A percentile compares a stretch with the other conserved stretches of the same genome.
These are phyloP conservation scores for Halichondria panicea DNA, from an alignment of 37 sponge, comb jelly and placozoan species.

Conservation along the genomic window DNA sequence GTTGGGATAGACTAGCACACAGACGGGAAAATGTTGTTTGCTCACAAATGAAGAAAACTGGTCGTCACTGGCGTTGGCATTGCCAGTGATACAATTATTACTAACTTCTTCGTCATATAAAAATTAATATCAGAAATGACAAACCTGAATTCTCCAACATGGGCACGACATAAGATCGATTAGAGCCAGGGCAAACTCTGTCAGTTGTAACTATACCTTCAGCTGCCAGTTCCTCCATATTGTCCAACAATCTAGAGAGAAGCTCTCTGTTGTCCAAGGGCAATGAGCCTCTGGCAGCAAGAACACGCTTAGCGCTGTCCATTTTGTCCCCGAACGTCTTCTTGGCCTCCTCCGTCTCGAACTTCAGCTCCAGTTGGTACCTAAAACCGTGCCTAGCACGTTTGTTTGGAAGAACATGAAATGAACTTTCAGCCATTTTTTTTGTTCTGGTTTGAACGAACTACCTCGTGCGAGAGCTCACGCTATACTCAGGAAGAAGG, in stretches of 20 bases:
- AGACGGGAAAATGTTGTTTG: too few relatives aligned
- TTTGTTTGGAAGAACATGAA: too few relatives aligned
- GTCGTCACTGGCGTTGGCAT: neutral
- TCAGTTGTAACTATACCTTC: too few relatives aligned
- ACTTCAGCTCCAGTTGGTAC: neutral
- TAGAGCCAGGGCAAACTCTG: too few relatives aligned
- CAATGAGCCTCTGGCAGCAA: neutral
- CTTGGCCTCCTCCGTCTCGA: neutral
- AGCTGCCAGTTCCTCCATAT: neutral
- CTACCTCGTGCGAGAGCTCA: too few relatives aligned
- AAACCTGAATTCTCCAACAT: neutral
- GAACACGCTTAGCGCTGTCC: neutral
- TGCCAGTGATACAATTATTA: neutral
- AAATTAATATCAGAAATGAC: neutral
- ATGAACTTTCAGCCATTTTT: too few relatives aligned
- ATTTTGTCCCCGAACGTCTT: neutral
- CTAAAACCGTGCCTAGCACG: neutral
- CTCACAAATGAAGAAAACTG: neutral
- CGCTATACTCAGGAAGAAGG: too few relatives aligned
- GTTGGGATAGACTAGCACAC: too few relatives aligned
- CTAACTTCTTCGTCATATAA: neutral
- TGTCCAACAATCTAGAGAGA: neutral
- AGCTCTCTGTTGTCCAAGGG: neutral
- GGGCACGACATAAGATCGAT: neutral
- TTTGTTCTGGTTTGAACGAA: too few relatives aligned